These are phyloP conservation scores for Drosophila bifasciata DNA, from an alignment of 1,140 invertebrate species.

Conservation along the genomic window DNA sequence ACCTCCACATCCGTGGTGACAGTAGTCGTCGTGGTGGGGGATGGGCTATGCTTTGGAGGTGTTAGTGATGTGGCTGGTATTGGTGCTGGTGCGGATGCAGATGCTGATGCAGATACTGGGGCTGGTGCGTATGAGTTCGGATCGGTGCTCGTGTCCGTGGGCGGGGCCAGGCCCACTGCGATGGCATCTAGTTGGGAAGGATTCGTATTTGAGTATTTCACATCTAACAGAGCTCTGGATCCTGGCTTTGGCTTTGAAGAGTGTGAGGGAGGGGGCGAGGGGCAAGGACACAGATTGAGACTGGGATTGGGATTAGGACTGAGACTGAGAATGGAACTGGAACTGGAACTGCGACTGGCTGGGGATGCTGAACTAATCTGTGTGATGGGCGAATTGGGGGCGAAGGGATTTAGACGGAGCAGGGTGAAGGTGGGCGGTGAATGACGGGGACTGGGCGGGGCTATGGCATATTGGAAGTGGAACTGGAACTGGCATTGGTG, in stretches of 20 bases:
- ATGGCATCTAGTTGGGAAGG: constrained; percentile 83
- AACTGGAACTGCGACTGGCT: constrained; percentile 1
- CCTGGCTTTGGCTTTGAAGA: constrained; percentile 45
- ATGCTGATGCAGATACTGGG: constrained; percentile 42
- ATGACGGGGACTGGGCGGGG: constrained; percentile 50
- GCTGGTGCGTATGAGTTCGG: constrained; percentile 21
- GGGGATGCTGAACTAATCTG: constrained; percentile 9
- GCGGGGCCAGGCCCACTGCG: constrained; percentile 66
- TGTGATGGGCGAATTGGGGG: constrained; percentile 9
- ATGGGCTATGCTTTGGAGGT: constrained; percentile 63
- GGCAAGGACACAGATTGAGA: constrained; percentile 1
- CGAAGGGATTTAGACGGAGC: constrained; percentile 58
- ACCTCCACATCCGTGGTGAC: constrained; percentile 60
- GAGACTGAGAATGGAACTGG: background rate
- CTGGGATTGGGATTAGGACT: constrained; percentile 14
- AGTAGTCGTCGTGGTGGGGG: constrained; percentile 46
- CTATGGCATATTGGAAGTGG: constrained; percentile 40
- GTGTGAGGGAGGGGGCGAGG: constrained; percentile 1
- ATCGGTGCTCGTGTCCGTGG: constrained; percentile 37
- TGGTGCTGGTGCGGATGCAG: constrained; percentile 51
- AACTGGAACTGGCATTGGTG: constrained; percentile 13
- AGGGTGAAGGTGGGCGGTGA: constrained; percentile 59
- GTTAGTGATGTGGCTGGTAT: constrained; percentile 73
- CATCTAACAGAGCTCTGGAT: constrained; percentile 29
- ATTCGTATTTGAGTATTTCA: constrained; percentile 72